phyloP scores from a whole-genome alignment of 1,140 invertebrate species.

The Drosophila tani region DNA sequence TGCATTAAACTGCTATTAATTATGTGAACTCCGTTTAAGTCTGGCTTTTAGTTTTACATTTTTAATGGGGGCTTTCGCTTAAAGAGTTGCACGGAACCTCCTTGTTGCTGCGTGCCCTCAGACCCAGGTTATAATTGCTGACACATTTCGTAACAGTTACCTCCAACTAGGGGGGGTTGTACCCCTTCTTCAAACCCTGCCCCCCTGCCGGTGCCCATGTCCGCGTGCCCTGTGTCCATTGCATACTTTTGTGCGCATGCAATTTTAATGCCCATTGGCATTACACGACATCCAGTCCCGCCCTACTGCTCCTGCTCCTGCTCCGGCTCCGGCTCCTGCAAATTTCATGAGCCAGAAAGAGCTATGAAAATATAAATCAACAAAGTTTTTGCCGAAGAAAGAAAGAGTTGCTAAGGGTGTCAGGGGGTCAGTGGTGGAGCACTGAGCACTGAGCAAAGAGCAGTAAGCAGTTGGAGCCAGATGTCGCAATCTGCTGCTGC shows the following conservation, averaged over 20 bases:
- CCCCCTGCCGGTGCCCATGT: conserved; percentile 16
- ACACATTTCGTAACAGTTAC: conserved; percentile 29
- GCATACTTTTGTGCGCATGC: conserved; percentile 75
- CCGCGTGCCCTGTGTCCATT: conserved; percentile 36
- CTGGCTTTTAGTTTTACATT: neutral
- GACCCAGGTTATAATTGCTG: conserved; percentile 60
- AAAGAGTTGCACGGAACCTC: too few relatives aligned
- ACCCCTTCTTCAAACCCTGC: neutral
- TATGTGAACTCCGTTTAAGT: neutral
- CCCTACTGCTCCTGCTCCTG: too few relatives aligned
- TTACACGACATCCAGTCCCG: conserved; percentile 23
- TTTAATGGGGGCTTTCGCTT: neutral
- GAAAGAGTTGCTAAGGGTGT: conserved; percentile 18
- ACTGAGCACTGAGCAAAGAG: neutral
- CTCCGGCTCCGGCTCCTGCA: conserved; percentile 26
- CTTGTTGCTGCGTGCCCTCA: neutral
- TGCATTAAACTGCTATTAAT: too few relatives aligned
- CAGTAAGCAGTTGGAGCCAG: conserved; percentile 7
- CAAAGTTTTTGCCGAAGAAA: conserved; percentile 56
- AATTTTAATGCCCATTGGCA: conserved; percentile 74
- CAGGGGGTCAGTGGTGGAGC: conserved; percentile 3
- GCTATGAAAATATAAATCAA: conserved; percentile 75
- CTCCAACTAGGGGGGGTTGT: neutral
- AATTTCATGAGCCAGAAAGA: conserved; percentile 66
- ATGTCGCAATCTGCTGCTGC: conserved; percentile 44